phyloP scores from a whole-genome alignment of 1,140 invertebrate species.

The Schlechtendalia chinensis region DNA sequence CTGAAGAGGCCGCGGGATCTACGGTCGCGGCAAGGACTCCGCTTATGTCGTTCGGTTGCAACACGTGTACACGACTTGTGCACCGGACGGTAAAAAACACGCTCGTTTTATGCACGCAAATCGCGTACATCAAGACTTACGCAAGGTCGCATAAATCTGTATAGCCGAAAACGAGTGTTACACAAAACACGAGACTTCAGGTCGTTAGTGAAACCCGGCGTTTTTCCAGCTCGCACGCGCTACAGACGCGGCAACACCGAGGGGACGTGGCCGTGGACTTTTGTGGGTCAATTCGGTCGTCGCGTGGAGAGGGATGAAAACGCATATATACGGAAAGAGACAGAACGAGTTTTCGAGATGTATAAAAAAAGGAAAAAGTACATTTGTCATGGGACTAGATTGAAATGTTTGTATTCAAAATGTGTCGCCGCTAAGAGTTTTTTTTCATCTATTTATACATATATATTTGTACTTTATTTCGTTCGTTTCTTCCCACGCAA shows the following conservation, averaged over 20 bases:
- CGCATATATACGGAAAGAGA: background rate
- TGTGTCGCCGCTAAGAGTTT: slow-evolving; percentile 21
- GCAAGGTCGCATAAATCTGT: slow-evolving; percentile 19
- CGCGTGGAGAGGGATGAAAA: too few species aligned
- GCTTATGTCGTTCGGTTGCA: too few species aligned
- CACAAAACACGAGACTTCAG: background rate
- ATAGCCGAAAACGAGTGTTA: slow-evolving; percentile 12
- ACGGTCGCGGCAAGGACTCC: too few species aligned
- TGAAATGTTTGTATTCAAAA: slow-evolving; percentile 50
- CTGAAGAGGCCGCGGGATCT: too few species aligned
- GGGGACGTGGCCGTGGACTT: slow-evolving; percentile 1
- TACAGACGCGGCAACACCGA: too few species aligned
- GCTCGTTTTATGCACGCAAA: too few species aligned
- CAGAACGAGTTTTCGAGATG: slow-evolving; percentile 8
- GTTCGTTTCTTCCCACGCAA: background rate
- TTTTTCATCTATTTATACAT: background rate
- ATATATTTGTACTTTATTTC: background rate
- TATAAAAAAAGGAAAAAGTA: background rate
- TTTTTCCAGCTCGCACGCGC: background rate
- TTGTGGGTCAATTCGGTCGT: slow-evolving; percentile 35
- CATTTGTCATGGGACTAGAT: slow-evolving; percentile 45
- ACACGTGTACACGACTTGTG: too few species aligned
- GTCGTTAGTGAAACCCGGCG: slow-evolving; percentile 33
- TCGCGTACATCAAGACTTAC: background rate
- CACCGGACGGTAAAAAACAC: too few species aligned